Evolutionary conservation across 2,797 vertebrate genomes (phyloP).

Genomic region (Schizopygopsis malacanthus): DNA sequence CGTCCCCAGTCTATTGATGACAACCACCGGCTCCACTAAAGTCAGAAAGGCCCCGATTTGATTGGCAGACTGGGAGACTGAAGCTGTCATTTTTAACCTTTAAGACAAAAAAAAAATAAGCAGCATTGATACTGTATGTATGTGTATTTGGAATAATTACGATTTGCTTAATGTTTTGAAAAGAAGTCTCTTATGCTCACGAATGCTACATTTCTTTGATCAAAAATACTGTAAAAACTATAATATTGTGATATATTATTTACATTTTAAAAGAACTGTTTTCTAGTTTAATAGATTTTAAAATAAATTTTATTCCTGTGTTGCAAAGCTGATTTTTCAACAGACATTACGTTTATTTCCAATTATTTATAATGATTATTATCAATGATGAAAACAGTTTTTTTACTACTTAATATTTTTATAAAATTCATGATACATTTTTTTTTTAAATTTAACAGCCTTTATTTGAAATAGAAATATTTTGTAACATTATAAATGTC

Average conservation of each 20-base stretch:
- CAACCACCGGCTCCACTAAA: constrained; percentile 66
- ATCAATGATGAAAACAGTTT: background rate
- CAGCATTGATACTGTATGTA: background rate
- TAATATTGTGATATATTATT: background rate
- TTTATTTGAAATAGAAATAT: background rate
- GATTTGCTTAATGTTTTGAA: background rate
- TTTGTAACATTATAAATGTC: background rate
- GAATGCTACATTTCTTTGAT: background rate
- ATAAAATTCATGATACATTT: background rate
- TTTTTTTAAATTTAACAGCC: background rate
- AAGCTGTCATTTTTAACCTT: constrained; percentile 32
- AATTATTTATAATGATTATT: background rate
- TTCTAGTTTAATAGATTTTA: background rate
- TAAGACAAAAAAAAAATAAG: constrained; percentile 18
- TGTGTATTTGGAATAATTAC: background rate
- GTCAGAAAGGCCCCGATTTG: constrained; percentile 57
- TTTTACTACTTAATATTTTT: background rate
- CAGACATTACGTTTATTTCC: background rate
- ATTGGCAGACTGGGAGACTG: background rate
- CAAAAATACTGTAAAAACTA: background rate
- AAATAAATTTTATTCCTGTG: background rate
- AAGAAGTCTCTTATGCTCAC: background rate
- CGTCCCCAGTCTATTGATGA: constrained; percentile 63
- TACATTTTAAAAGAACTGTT: background rate
- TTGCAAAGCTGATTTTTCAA: background rate